A percentile compares a stretch with the other conserved stretches of the same genome.
phyloP scores from a whole-genome alignment of 2,888 invertebrate genomes.

The Eilema griseolum region DNA sequence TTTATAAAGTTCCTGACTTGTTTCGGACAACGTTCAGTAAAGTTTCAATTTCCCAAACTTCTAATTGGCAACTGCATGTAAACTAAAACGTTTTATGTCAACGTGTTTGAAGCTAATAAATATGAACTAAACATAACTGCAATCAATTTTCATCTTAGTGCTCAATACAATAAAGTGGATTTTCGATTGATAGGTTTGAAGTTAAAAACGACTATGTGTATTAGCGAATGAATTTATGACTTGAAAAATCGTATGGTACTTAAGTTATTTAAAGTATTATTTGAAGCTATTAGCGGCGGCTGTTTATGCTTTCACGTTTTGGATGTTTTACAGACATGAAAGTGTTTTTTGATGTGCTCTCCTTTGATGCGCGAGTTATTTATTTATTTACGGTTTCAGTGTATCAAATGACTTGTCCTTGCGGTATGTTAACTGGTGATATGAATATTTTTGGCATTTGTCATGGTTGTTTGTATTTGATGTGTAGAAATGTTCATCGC shows the following conservation, averaged over 20 bases:
- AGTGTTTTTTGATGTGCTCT: slow-evolving; percentile 46
- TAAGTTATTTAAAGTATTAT: slow-evolving; percentile 62
- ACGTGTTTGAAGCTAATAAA: slow-evolving; percentile 25
- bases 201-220: slow-evolving; percentile 36
- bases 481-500: slow-evolving; percentile 26
- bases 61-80: slow-evolving; percentile 35
- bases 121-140: not conserved
- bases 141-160: slow-evolving; percentile 1
- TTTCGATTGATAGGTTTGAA: slow-evolving; percentile 11
- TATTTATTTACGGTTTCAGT: slow-evolving; percentile 40
- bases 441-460: slow-evolving; percentile 37
- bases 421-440: slow-evolving; percentile 34
- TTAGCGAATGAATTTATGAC: slow-evolving; percentile 57
- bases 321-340: slow-evolving; percentile 56
- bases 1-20: not conserved
- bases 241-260: slow-evolving; percentile 57
- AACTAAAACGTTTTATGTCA: slow-evolving; percentile 41
- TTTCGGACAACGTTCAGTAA: not conserved
- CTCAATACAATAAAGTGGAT: slow-evolving; percentile 1
- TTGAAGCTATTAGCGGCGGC: slow-evolving; percentile 57
- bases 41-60: slow-evolving; percentile 17
- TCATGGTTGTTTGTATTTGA: slow-evolving; percentile 25
- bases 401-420: slow-evolving; percentile 24
- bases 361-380: slow-evolving; percentile 59
- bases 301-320: slow-evolving; percentile 56